phyloP scores from a whole-genome alignment of 2,888 invertebrate species.

The Mythimna vitellina region DNA sequence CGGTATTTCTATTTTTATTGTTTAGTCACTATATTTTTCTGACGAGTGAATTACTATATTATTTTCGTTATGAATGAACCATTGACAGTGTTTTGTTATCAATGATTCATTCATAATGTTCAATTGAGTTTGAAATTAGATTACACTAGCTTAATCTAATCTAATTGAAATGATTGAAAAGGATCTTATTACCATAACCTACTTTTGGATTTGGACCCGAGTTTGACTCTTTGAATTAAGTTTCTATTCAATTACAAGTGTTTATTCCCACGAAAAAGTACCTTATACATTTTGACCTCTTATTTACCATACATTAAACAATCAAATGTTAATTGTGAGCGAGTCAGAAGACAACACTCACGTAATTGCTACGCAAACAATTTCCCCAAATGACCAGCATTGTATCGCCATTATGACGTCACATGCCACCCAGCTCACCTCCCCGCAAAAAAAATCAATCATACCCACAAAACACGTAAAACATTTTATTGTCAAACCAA shows the following conservation, averaged over 20 bases:
- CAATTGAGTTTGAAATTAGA: neutral
- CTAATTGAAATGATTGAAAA: neutral
- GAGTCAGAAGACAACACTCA: conserved; percentile 26
- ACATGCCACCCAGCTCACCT: conserved; percentile 16
- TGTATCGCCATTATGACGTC: conserved; percentile 49
- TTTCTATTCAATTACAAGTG: too few relatives aligned
- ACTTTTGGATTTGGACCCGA: too few relatives aligned
- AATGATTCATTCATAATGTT: neutral
- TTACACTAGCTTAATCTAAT: neutral
- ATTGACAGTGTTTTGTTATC: neutral
- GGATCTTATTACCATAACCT: neutral
- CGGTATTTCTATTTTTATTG: neutral
- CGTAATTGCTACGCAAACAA: conserved; percentile 47
- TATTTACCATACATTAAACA: conserved; percentile 24
- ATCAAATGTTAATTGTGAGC: conserved; percentile 44
- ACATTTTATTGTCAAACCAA: conserved; percentile 66
- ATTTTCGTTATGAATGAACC: neutral
- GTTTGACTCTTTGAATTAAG: neutral
- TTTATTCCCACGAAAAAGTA: neutral
- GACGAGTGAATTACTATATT: neutral
- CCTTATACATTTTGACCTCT: neutral
- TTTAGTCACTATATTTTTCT: neutral
- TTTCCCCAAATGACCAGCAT: conserved; percentile 43
- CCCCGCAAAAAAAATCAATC: conserved; percentile 57
- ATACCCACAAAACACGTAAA: conserved; percentile 57